Conservation (phyloP, 2,113 vertebrate species). For the Motacilla tschutschensis region DNA sequence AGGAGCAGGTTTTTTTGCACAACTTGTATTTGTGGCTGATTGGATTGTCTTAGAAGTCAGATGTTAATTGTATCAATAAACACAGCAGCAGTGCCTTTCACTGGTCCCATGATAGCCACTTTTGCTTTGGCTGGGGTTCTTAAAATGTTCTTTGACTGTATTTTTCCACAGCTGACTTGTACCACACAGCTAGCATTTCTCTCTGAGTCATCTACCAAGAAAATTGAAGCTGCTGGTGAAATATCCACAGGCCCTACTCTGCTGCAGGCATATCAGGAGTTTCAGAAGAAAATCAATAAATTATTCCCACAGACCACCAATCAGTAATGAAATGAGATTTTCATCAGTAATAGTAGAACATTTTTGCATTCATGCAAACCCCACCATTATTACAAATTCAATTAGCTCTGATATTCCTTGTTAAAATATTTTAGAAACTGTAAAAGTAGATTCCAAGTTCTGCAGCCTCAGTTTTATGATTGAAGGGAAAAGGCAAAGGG, state of each 20-base stretch:
- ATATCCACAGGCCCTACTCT: background rate
- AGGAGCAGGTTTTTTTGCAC: conserved; percentile 21
- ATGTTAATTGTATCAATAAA: conserved; percentile 46
- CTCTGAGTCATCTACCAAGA: background rate
- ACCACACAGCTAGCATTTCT: conserved; percentile 7
- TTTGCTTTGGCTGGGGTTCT: background rate
- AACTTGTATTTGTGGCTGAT: conserved; percentile 21
- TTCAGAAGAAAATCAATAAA: background rate
- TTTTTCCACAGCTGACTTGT: conserved; percentile 7
- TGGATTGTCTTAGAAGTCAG: conserved; percentile 28
- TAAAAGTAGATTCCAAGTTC: background rate
- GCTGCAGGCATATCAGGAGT: background rate
- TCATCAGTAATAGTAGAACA: background rate
- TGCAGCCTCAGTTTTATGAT: background rate
- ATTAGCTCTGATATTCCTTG: background rate
- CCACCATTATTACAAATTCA: background rate
- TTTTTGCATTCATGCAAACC: background rate
- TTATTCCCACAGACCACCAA: background rate
- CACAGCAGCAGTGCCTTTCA: background rate
- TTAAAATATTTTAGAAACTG: background rate
- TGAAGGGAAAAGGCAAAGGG: background rate
- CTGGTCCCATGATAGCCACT: background rate
- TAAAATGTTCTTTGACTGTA: background rate
- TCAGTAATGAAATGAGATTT: background rate
- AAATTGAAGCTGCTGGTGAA: background rate